Percentiles rank a stretch among this genome's conserved stretches.
Conservation (phyloP, 2,797 vertebrate species). For the Cephalopachus bancanus region DNA sequence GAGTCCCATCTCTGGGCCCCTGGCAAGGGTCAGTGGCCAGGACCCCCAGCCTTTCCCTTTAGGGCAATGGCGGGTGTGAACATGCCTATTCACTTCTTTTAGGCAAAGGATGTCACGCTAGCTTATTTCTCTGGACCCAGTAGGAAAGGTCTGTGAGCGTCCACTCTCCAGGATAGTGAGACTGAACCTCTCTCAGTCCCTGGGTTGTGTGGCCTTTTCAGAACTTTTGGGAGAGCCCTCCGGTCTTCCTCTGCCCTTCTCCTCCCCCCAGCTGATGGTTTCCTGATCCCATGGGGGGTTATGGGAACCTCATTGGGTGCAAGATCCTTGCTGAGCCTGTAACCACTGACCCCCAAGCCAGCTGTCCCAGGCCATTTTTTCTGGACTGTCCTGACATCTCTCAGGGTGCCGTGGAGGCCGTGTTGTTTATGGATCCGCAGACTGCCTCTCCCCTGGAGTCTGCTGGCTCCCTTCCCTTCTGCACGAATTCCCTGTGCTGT, state of each 20-base stretch:
- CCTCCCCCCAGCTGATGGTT: neutral
- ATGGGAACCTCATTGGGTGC: neutral
- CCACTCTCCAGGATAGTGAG: neutral
- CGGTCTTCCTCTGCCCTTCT: neutral
- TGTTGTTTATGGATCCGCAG: neutral
- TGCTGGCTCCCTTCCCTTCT: neutral
- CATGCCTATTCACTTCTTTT: neutral
- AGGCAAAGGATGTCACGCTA: too few species aligned
- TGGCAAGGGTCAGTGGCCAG: neutral
- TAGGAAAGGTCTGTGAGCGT: neutral
- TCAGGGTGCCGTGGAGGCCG: neutral
- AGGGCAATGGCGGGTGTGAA: neutral
- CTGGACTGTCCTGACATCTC: neutral
- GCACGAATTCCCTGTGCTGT: neutral
- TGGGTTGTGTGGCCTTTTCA: neutral
- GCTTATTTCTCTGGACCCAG: neutral
- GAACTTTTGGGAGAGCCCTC: neutral
- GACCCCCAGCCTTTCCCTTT: rapidly evolving
- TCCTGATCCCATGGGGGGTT: neutral
- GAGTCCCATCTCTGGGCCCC: neutral
- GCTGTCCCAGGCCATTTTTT: neutral
- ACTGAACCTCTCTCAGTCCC: neutral
- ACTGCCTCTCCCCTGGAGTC: neutral
- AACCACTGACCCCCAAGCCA: neutral
- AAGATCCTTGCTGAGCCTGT: neutral